phyloP scores from a whole-genome alignment of 1,140 invertebrate genomes.

The Drosophila subpulchrella region DNA sequence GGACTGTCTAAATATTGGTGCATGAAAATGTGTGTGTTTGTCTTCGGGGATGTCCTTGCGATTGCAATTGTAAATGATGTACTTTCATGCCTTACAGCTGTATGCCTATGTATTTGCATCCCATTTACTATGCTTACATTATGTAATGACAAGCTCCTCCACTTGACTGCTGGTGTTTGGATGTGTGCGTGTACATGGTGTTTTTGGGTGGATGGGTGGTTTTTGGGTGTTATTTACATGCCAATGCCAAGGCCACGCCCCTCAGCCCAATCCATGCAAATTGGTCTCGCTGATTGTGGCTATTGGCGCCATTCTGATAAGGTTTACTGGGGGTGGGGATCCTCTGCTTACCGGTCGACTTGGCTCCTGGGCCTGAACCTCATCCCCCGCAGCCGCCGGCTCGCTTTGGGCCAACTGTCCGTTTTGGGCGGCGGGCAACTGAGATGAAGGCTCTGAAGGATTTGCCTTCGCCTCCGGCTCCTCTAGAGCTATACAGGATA shows the following conservation, averaged over 20 bases:
- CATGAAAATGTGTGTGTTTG: constrained; percentile 20
- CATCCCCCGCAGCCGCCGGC: background rate
- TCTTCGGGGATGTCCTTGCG: constrained; percentile 40
- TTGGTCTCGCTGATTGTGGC: constrained; percentile 75
- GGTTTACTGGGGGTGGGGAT: constrained; percentile 38
- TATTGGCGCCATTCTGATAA: constrained; percentile 72
- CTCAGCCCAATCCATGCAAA: constrained; percentile 68
- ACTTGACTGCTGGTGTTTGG: constrained; percentile 25
- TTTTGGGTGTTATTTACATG: constrained; percentile 39
- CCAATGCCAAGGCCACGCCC: constrained; percentile 21
- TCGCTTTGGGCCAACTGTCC: constrained; percentile 7
- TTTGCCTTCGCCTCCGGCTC: constrained; percentile 13
- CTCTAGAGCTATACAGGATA: constrained; percentile 18
- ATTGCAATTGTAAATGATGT: constrained; percentile 33
- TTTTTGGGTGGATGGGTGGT: background rate
- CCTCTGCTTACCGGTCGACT: constrained; percentile 75
- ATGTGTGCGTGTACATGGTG: constrained; percentile 7
- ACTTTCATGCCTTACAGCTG: constrained; percentile 41
- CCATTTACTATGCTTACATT: constrained; percentile 34
- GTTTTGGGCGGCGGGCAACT: constrained; percentile 18
- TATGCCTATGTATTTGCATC: constrained; percentile 29
- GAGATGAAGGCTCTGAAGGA: constrained; percentile 12
- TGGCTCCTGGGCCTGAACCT: constrained; percentile 15
- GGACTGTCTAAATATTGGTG: constrained; percentile 29
- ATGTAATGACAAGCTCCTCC: constrained; percentile 55